Evolutionary conservation across 2,113 vertebrate species (phyloP), one percentile per base, ranked within the genome.

Genomic region (Uropsilus gracilis): DNA sequence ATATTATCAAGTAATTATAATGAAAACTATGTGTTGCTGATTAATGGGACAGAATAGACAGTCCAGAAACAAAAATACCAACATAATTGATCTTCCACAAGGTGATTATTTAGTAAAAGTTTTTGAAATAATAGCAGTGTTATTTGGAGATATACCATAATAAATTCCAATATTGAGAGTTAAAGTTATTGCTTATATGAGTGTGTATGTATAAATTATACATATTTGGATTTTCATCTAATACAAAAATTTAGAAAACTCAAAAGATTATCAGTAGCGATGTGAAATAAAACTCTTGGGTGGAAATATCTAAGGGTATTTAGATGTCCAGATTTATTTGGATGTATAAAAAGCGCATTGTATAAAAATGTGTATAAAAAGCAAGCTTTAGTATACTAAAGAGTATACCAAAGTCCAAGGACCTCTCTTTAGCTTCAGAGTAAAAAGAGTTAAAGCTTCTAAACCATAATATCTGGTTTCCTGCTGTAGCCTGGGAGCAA

Each of bases 371-470:
- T 78, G 64, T 71, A 75, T 5, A 90, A 93, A 93, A 83, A 20
- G 72, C 46, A 92, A 88, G 81, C 37, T 77, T 92, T 32, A 68
- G 13, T 42, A 86, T 63, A 86, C 82, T 86, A 89, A 94, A 91
- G 30, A 88, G 26, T 91, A 39, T n/a, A 90, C 37, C 12, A 90
- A 88, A 44, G 46, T 72, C 53, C 12, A 2, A 81, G 82, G 9
- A 32, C 48, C 69, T 61, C 30, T 44, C 7, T n/a, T 5, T 44
- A 37, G n/a, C 7, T 22, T 73, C 61, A 77, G 71, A 77, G n/a
- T 88, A 48, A 89, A 87, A 96, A 96, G 75, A 81, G 95, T 89
- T 96, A 96, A 91, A n/a, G 37, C 61, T 44, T 89, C n/a, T 68
- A 93, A 90, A 42, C 34, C 72, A 84, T 22, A 71, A 71, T 71